Percentiles rank a stretch among this genome's conserved stretches.
Evolutionary conservation across 2,888 invertebrate species (phyloP).

Genomic region (Trichogramma evanescens): DNA sequence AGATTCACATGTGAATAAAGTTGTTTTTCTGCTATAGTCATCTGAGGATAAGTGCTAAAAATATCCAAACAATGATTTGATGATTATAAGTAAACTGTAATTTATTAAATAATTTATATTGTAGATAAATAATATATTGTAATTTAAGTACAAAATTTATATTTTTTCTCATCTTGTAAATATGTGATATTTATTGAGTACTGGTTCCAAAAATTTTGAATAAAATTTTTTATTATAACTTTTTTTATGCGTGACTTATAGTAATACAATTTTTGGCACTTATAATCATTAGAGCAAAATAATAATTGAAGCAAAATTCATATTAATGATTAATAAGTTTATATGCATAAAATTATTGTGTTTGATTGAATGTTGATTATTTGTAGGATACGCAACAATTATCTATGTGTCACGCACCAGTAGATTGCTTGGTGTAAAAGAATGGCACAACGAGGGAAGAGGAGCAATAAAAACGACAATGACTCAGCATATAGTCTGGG

Average conservation of each 20-base stretch:
- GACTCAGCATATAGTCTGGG: constrained; percentile 55
- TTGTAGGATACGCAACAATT: constrained; percentile 42
- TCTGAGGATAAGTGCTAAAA: constrained; percentile 8
- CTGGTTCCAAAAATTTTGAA: no score
- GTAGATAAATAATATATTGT: background rate
- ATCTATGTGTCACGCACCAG: constrained; percentile 44
- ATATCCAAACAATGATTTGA: background rate
- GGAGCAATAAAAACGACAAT: constrained; percentile 65
- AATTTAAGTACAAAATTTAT: background rate
- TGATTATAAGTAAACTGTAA: background rate
- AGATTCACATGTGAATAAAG: background rate
- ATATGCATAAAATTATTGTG: background rate
- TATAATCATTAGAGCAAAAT: background rate
- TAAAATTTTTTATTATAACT: no score
- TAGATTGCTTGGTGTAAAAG: constrained; percentile 45
- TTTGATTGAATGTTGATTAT: background rate
- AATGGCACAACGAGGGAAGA: constrained; percentile 74
- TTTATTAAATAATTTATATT: background rate
- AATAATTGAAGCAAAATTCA: background rate
- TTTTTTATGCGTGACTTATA: no score
- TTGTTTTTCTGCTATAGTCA: background rate
- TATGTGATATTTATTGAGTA: background rate
- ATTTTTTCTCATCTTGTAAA: background rate
- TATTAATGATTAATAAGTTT: no score
- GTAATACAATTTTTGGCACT: constrained; percentile 3